These are phyloP conservation scores for Axis porcinus DNA, from an alignment of 2,113 vertebrate species.

Conservation along the genomic window DNA sequence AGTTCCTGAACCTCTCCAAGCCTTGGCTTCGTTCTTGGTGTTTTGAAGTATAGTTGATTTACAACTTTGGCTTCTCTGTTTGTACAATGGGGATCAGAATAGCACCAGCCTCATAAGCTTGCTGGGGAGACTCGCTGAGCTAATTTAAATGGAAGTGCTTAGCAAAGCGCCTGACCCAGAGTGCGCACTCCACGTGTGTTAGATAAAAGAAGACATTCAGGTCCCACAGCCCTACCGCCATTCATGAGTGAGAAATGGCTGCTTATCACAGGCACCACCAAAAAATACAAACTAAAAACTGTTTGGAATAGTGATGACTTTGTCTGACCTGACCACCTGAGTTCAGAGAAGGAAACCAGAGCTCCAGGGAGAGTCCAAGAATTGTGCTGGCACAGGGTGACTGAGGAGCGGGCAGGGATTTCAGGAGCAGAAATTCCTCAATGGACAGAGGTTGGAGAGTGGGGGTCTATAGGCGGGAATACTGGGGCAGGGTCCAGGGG, in stretches of 20 bases:
- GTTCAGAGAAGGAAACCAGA: background rate
- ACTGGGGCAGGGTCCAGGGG: background rate
- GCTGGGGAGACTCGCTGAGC: background rate
- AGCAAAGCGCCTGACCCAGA: background rate
- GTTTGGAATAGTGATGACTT: background rate
- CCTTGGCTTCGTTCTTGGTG: background rate
- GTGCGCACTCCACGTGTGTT: background rate
- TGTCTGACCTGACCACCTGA: background rate
- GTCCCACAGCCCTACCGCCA: background rate
- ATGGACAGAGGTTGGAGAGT: background rate
- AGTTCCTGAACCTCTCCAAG: background rate
- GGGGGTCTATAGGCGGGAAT: background rate
- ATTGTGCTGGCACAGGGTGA: rapidly evolving
- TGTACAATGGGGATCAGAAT: background rate
- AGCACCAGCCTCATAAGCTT: background rate
- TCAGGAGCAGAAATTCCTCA: background rate
- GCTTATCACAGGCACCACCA: background rate
- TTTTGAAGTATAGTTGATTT: background rate
- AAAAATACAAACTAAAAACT: background rate
- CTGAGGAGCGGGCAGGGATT: background rate
- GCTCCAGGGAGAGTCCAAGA: background rate
- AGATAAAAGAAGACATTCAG: background rate
- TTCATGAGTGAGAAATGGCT: background rate
- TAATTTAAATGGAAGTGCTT: background rate
- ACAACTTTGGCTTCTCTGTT: background rate